Percentiles rank a stretch among this genome's conserved stretches.
Evolutionary conservation across 64 coral and sea anemone species (phyloP).

Genomic region (Porites lutea): DNA sequence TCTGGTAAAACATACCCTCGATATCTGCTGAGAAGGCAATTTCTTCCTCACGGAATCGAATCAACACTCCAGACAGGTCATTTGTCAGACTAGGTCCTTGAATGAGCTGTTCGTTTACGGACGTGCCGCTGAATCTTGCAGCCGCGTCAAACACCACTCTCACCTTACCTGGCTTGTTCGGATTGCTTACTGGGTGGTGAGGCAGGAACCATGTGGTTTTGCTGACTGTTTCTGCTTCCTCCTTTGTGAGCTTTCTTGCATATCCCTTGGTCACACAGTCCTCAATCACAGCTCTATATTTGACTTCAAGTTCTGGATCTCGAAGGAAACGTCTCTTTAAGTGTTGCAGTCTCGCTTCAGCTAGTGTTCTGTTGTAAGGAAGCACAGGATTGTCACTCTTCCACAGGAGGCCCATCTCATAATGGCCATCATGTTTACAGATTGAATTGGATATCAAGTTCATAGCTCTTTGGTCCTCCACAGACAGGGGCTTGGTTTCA

Average conservation of each 20-base stretch:
- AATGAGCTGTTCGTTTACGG: conserved; percentile 34
- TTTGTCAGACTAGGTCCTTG: conserved; percentile 34
- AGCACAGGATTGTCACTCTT: conserved; percentile 3
- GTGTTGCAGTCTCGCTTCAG: conserved; percentile 37
- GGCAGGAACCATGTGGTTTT: conserved; percentile 30
- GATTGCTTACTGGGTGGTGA: conserved; percentile 23
- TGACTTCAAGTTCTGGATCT: conserved; percentile 18
- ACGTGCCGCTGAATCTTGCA: conserved; percentile 7
- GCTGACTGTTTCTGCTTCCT: conserved; percentile 21
- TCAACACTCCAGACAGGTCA: conserved; percentile 11
- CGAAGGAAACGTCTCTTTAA: conserved; percentile 38
- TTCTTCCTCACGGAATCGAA: conserved; percentile 44
- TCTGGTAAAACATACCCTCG: conserved; percentile 52
- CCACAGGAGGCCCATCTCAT: conserved; percentile 60
- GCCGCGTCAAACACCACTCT: conserved; percentile 18
- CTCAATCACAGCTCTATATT: conserved; percentile 47
- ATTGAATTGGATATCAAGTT: conserved; percentile 34
- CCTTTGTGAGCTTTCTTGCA: conserved; percentile 39
- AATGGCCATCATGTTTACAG: conserved; percentile 16
- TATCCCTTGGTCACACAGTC: conserved; percentile 34
- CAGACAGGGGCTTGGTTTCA: conserved; percentile 31
- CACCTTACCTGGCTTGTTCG: conserved; percentile 24
- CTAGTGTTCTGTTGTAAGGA: conserved; percentile 47
- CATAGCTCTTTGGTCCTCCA: conserved; percentile 42
- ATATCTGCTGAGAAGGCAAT: conserved; percentile 47